A percentile compares a stretch with the other conserved stretches of the same genome.
Evolutionary conservation across 2,797 vertebrate genomes (phyloP).

Genomic region (Choloepus didactylus): DNA sequence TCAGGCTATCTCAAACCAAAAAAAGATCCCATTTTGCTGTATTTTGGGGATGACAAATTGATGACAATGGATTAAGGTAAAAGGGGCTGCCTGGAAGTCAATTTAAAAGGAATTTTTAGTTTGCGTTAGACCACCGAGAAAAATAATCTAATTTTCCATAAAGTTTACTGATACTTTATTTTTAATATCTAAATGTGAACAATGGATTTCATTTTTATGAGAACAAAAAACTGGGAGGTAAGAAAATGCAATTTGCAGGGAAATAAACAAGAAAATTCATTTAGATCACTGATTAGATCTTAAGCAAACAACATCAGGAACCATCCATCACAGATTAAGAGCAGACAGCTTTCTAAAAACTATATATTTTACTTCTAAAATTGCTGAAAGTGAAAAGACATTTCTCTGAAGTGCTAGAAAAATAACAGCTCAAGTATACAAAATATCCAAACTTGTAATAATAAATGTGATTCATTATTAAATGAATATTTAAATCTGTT

Average conservation of each 20-base stretch:
- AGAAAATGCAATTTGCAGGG: neutral
- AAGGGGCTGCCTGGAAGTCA: neutral
- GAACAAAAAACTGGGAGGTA: neutral
- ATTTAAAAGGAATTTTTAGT: neutral
- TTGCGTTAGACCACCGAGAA: neutral
- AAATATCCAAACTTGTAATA: neutral
- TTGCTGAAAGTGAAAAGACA: neutral
- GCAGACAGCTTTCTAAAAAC: constrained; percentile 10
- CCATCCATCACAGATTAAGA: neutral
- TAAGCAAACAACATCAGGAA: constrained; percentile 16
- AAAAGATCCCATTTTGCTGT: constrained; percentile 6
- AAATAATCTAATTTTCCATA: constrained; percentile 23
- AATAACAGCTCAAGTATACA: neutral
- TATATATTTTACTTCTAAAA: neutral
- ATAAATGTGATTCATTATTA: neutral
- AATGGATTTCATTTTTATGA: constrained; percentile 35
- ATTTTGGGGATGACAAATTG: neutral
- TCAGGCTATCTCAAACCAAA: constrained; percentile 28
- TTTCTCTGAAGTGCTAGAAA: constrained; percentile 28
- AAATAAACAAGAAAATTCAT: neutral
- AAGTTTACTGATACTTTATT: neutral
- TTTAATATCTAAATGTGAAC: constrained; percentile 11
- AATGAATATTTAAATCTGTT: neutral
- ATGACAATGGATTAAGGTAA: neutral
- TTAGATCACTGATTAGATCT: neutral